Base-by-base conservation (phyloP, 1,140 invertebrate genomes). In the Drosophila subpulchrella region DNA sequence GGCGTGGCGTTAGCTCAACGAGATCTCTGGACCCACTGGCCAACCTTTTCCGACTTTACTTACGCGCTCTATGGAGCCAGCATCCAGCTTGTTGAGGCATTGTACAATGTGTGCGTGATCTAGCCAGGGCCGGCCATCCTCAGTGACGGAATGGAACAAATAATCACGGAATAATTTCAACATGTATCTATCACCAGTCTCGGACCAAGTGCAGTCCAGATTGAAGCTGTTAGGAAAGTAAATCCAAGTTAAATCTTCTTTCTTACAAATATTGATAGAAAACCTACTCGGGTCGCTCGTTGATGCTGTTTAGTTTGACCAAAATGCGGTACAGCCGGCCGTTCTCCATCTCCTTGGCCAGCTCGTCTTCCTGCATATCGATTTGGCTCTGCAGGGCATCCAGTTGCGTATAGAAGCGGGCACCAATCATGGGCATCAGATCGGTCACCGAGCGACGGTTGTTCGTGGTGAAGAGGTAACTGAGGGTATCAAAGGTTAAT, bases 351-450 rank as follows among this genome's bases (percentile, higher is more conserved):
- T 99, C 98, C 92, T 97, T 97, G 2, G 96, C 94, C 34, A 99
- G 92, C 91, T 99, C 98, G 68, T 97, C 96, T 81, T 99, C 98
- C 47, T 99, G 93, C 15, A 96, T 95, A 92, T 99, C 98, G 27
- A 96, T 95, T 55, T 97, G 95, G 42, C 96, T 93, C 85, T 98
- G 97, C 7, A 97, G 94, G 4, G 97, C 95, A 93, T 99, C 98
- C 76, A 99, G 93, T 93, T 99, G 98, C 4, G 96, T 97, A 92
- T 99, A 99, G 93, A 99, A 99, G 68, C 98, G 94, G 8, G 98
- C 98, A 39, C 98, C 98, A 86, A 99, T 99, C 97, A 99, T 99
- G 10, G 98, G 98, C 98, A 99, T 99, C 67, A 99, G 94, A 93
- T 99, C 98, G 77, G 98, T 98, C 15, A 99, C 96, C 75, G 95